Evolutionary conservation across 2,888 invertebrate genomes (phyloP).

Genomic region (Chymomyza amoena): DNA sequence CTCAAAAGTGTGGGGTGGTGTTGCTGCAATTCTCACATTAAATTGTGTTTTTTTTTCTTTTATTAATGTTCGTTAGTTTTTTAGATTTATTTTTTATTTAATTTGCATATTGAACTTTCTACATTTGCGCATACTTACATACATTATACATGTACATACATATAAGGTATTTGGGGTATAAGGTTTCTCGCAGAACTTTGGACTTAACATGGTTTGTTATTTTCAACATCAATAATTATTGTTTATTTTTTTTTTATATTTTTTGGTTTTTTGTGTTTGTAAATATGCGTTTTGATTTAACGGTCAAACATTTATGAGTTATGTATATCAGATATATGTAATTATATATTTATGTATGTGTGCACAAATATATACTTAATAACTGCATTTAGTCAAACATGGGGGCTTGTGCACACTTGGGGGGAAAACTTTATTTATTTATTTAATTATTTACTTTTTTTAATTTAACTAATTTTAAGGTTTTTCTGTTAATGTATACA

Average conservation of each 20-base stretch:
- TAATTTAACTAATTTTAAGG: slow-evolving; percentile 37
- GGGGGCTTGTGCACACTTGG: neutral
- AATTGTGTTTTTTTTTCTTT: neutral
- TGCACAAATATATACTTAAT: slow-evolving; percentile 5
- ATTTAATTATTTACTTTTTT: slow-evolving; percentile 1
- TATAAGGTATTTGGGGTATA: neutral
- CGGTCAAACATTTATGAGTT: slow-evolving; percentile 49
- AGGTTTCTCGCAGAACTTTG: slow-evolving; percentile 27
- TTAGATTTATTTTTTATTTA: slow-evolving; percentile 12
- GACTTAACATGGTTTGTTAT: slow-evolving; percentile 63
- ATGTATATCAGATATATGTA: neutral
- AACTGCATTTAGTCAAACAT: slow-evolving; percentile 1
- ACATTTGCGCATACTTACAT: slow-evolving; percentile 4
- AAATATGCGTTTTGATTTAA: slow-evolving; percentile 44
- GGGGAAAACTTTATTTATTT: slow-evolving; percentile 13
- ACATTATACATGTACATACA: neutral
- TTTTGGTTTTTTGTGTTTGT: slow-evolving; percentile 25
- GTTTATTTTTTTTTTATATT: slow-evolving; percentile 19
- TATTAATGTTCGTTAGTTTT: slow-evolving; percentile 11
- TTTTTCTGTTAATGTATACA: slow-evolving; percentile 17
- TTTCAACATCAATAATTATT: slow-evolving; percentile 59
- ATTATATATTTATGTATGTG: neutral
- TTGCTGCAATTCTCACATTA: slow-evolving; percentile 25
- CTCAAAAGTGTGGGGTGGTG: slow-evolving; percentile 64
- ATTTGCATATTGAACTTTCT: slow-evolving; percentile 6